Conservation (phyloP, 2,797 vertebrate species). For the Tapera naevia region DNA sequence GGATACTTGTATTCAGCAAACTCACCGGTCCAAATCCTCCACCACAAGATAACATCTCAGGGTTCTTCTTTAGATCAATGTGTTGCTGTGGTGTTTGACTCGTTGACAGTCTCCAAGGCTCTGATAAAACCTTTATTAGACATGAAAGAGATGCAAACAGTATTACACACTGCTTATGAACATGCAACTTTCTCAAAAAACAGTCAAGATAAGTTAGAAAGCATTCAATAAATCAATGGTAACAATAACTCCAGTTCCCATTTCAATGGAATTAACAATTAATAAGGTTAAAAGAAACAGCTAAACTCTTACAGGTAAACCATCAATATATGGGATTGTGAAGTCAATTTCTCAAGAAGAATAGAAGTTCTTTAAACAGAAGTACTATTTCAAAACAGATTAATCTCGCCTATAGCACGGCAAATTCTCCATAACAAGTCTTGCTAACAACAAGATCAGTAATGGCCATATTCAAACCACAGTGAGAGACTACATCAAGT, state of each 20-base stretch:
- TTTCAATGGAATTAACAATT: neutral
- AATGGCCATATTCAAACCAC: neutral
- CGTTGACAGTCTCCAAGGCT: constrained; percentile 95
- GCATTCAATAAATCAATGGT: neutral
- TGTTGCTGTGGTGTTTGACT: constrained; percentile 96
- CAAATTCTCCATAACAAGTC: neutral
- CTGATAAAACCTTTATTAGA: constrained; percentile 87
- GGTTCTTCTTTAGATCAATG: constrained; percentile 84
- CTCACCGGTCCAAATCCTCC: constrained; percentile 97
- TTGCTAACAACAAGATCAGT: neutral
- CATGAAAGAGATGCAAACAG: neutral
- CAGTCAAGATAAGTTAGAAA: neutral
- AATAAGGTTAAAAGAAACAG: neutral
- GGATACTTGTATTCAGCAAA: neutral
- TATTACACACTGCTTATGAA: neutral
- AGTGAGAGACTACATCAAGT: neutral
- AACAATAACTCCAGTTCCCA: neutral
- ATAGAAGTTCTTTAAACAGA: neutral
- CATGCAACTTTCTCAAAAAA: neutral
- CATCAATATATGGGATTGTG: neutral
- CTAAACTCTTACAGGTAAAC: neutral
- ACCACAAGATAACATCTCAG: constrained; percentile 87
- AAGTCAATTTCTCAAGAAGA: neutral
- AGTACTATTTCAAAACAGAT: neutral
- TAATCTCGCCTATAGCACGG: neutral